Evolutionary conservation across 37 sponge, comb jelly and placozoan genomes (phyloP), one percentile per base, ranked within the genome.

Genomic region (Chondrosia reniformis): DNA sequence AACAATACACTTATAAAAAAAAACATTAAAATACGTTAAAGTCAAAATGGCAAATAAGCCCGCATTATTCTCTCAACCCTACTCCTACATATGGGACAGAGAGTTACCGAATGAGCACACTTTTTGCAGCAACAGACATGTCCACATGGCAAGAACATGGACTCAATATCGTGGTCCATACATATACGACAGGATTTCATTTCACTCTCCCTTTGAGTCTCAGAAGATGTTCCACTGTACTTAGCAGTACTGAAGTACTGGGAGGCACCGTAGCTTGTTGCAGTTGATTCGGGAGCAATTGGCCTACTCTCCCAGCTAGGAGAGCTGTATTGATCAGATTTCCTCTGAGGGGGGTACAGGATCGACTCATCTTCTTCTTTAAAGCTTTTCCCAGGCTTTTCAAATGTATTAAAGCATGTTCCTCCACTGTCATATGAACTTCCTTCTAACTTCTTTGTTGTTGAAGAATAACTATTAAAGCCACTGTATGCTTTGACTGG

Each of bases 111-210:
- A 24, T 17, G 8, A 19, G 72, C 72, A 40, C 72, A 69, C 22
- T 40, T 36, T 25, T 41, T 43, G 24, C 72, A 69, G 36, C 72
- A 69, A 40, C 42, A 69, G 10, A 69, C 72, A 40, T 69, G 72
- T 1, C 72, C 72, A 40, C 72, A 69, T n/a, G 72, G 72, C 4
- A 69, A 44, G 42, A 69, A 69, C 22, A 69, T 69, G 1, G 72
- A 41, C 17, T 69, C 72, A 40, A 69, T 69, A 17, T 69, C 72
- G 4, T 69, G 38, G 43, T 69, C 72, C 72, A 69, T 69, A 6
- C 72, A 69, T 8, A 69, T 40, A 24, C 36, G 4, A 40, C 72
- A 69, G 24, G 42, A 25, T 40, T 69, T 69, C 4, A 69, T 40
- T 10, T 69, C 72, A 69, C 72, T 69, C 21, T 69, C n/a, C n/a